These are phyloP conservation scores for Iselma pallidipennis DNA, from an alignment of 2,888 invertebrate species.

Conservation along the genomic window DNA sequence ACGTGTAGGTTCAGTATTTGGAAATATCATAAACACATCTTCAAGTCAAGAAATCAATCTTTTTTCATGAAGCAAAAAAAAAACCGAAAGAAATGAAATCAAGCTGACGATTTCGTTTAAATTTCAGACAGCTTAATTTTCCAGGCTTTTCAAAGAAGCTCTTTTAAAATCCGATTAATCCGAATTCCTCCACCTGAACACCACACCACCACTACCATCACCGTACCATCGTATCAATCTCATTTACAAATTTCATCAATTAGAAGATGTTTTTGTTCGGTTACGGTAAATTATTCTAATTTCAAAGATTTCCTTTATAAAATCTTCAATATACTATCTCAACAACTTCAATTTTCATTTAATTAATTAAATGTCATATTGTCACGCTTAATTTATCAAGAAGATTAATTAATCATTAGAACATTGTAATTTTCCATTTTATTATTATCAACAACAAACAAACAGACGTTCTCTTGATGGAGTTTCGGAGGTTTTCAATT, in stretches of 20 bases:
- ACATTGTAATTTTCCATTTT: background rate
- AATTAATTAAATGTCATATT: background rate
- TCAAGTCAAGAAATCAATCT: too few species aligned
- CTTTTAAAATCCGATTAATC: too few species aligned
- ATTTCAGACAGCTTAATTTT: too few species aligned
- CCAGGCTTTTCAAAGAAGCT: too few species aligned
- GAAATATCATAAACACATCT: background rate
- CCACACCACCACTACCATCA: background rate
- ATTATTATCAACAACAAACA: background rate
- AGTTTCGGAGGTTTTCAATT: background rate
- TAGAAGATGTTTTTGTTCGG: too few species aligned
- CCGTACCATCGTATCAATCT: too few species aligned
- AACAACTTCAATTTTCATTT: background rate
- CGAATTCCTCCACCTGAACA: background rate
- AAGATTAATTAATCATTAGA: background rate
- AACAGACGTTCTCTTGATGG: background rate
- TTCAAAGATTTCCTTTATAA: too few species aligned
- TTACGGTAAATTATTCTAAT: too few species aligned
- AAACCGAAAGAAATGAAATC: too few species aligned
- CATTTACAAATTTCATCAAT: background rate
- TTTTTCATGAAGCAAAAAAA: too few species aligned
- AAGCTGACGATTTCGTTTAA: too few species aligned
- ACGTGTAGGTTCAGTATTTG: background rate
- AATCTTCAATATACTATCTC: too few species aligned
- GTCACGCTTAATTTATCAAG: background rate